These are phyloP conservation scores for Hippopotamus amphibius DNA, from an alignment of 2,113 vertebrate genomes.

Conservation along the genomic window DNA sequence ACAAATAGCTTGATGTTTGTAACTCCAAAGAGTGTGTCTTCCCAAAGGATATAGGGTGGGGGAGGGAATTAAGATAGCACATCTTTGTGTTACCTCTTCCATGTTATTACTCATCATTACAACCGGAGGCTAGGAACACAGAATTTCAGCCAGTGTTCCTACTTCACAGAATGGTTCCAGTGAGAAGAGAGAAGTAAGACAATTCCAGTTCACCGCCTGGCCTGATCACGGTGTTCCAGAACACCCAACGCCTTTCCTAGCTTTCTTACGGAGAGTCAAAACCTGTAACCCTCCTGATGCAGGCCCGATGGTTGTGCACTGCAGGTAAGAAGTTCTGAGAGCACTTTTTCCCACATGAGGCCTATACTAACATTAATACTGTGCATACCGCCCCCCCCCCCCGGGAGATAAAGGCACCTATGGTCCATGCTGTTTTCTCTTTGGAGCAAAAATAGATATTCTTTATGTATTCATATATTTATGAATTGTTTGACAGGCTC, in stretches of 20 bases:
- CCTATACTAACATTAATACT: background rate
- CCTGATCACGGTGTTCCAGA: constrained; percentile 99
- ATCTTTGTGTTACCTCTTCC: background rate
- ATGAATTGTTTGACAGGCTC: background rate
- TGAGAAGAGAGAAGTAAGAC: constrained; percentile 98
- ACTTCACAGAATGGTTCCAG: constrained; percentile 95
- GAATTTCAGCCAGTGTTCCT: constrained; percentile 61
- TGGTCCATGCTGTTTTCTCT: background rate
- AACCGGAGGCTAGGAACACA: background rate
- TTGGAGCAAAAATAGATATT: background rate
- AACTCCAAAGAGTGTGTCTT: background rate
- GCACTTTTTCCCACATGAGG: background rate
- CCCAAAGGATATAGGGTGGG: background rate
- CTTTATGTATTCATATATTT: background rate
- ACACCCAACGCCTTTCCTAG: constrained; percentile 97
- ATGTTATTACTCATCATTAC: background rate
- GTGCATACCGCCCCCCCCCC: background rate
- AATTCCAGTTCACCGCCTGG: constrained; percentile 99
- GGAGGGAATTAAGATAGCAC: background rate
- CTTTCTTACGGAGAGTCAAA: constrained; percentile 97
- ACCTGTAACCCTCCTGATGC: constrained; percentile 98
- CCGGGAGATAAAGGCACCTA: background rate
- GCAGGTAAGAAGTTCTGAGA: constrained; percentile 90
- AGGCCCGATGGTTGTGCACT: constrained; percentile 99
- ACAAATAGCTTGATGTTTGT: background rate